Percentiles rank a stretch among this genome's conserved stretches.
phyloP scores from a whole-genome alignment of 2,113 vertebrate genomes.

The Mormyrus lacerda region DNA sequence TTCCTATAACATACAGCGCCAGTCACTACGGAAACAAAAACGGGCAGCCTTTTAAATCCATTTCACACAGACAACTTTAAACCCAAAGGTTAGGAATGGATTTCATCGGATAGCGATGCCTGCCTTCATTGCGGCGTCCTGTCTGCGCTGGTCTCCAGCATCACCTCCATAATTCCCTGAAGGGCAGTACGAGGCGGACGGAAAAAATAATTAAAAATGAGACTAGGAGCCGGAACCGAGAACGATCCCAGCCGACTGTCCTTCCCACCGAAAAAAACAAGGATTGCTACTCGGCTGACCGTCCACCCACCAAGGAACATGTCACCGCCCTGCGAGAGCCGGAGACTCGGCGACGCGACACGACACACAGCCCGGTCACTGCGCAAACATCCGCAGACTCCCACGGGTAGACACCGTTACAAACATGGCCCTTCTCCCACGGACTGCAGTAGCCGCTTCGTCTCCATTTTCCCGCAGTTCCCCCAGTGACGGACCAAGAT shows the following conservation, averaged over 20 bases:
- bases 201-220: background rate
- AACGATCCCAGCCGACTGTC: background rate
- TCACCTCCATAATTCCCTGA: background rate
- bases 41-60: background rate
- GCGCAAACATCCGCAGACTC: background rate
- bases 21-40: background rate
- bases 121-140: background rate
- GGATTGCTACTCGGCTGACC: background rate
- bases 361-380: slow-evolving; percentile 6
- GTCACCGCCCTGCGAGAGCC: slow-evolving; percentile 18
- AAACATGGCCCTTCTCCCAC: background rate
- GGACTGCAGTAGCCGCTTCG: background rate
- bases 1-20: background rate
- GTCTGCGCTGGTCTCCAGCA: background rate
- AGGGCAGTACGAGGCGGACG: background rate
- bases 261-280: background rate
- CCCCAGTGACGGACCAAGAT: slow-evolving; percentile 17
- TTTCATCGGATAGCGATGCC: background rate
- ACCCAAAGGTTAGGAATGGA: background rate
- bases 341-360: background rate
- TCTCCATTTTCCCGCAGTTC: background rate
- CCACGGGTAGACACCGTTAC: background rate
- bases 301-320: background rate
- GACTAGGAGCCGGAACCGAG: background rate
- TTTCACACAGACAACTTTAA: background rate